Evolutionary conservation across 2,888 invertebrate species (phyloP).

Genomic region (Dorcus parallelipipedus): DNA sequence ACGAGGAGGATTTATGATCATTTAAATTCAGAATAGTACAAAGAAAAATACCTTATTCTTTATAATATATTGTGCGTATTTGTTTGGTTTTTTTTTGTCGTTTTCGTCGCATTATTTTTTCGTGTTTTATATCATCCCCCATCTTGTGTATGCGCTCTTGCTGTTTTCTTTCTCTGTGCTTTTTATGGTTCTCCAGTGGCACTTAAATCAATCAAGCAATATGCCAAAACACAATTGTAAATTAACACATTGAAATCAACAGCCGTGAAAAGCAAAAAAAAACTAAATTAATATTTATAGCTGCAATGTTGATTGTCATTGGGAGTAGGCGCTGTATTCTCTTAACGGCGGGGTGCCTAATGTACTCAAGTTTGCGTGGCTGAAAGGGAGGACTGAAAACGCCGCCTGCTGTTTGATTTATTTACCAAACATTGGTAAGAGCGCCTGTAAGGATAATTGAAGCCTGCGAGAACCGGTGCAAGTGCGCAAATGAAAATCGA

Average conservation of each 20-base stretch:
- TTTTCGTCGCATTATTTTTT: too few relatives aligned
- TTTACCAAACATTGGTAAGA: neutral
- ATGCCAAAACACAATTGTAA: slow-evolving; percentile 19
- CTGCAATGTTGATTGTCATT: slow-evolving; percentile 30
- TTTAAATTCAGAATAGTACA: too few relatives aligned
- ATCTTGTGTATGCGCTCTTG: too few relatives aligned
- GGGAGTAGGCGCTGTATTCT: slow-evolving; percentile 16
- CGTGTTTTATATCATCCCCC: too few relatives aligned
- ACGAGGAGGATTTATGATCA: too few relatives aligned
- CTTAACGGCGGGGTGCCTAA: neutral
- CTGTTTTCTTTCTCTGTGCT: too few relatives aligned
- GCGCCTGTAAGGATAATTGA: too few relatives aligned
- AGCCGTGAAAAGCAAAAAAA: slow-evolving; percentile 29
- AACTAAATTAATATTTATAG: slow-evolving; percentile 43
- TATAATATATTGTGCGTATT: too few relatives aligned
- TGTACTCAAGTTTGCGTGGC: neutral
- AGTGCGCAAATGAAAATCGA: too few relatives aligned
- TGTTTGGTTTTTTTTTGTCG: too few relatives aligned
- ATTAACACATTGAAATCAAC: slow-evolving; percentile 41
- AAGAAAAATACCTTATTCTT: too few relatives aligned
- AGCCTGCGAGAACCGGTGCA: too few relatives aligned
- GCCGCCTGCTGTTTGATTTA: slow-evolving; percentile 20
- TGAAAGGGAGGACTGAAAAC: neutral
- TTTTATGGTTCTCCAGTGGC: neutral
- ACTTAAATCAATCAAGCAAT: neutral